phyloP scores from a whole-genome alignment of 2,797 vertebrate species.

The Borostomias antarcticus region DNA sequence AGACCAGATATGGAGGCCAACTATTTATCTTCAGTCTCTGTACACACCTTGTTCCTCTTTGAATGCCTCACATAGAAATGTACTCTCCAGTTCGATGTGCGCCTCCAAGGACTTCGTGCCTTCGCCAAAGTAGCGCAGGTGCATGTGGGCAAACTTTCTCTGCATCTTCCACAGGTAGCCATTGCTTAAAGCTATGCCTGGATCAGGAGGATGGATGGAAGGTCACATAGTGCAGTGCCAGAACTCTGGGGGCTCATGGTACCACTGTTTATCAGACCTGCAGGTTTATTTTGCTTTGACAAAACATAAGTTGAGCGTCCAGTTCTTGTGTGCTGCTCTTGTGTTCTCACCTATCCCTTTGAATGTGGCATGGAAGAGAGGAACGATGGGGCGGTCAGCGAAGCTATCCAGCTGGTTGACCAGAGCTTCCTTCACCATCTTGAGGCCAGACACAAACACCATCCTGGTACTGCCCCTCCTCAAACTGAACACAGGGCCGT shows the following conservation, averaged over 20 bases:
- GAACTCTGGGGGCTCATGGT: no score
- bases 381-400: constrained; percentile 64
- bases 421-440: constrained; percentile 76
- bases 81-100: constrained; percentile 63
- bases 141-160: constrained; percentile 70
- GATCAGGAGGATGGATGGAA: neutral
- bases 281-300: neutral
- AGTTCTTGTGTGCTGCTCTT: neutral
- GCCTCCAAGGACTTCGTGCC: constrained; percentile 65
- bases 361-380: constrained; percentile 48
- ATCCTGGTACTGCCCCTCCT: constrained; percentile 62
- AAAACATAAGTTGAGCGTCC: neutral
- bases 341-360: constrained; percentile 74
- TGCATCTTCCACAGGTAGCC: constrained; percentile 72
- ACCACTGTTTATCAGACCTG: no score
- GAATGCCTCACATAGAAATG: constrained; percentile 70
- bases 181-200: constrained; percentile 75
- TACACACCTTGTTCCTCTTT: constrained; percentile 69
- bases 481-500: constrained; percentile 75
- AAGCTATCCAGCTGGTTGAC: constrained; percentile 71
- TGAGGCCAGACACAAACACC: constrained; percentile 69
- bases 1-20: neutral
- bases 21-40: neutral
- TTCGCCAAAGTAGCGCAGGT: constrained; percentile 70
- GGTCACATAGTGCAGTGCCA: no score